Conservation (phyloP, 1,140 invertebrate species). For the Protaetia brevitarsis region DNA sequence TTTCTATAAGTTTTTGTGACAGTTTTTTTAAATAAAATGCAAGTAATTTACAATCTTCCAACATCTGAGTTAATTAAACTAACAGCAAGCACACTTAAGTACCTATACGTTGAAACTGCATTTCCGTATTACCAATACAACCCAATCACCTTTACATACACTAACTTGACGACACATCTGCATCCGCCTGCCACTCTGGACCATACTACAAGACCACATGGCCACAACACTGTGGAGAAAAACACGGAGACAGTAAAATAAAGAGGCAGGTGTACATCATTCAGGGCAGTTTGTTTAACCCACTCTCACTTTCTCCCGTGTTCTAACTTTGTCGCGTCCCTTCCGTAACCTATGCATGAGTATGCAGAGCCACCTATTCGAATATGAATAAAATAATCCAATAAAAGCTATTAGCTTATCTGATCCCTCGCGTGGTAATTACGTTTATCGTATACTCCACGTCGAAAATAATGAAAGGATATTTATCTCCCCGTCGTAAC, state of each 20-base stretch:
- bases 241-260: neutral
- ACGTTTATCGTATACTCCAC: neutral
- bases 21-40: too few relatives aligned
- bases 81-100: too few relatives aligned
- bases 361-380: neutral
- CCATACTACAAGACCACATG: neutral
- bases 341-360: neutral
- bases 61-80: too few relatives aligned
- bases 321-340: neutral
- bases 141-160: constrained; percentile 6
- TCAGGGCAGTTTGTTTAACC: neutral
- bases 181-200: constrained; percentile 20
- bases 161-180: constrained; percentile 20
- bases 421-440: neutral
- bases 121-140: too few relatives aligned
- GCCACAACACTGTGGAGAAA: neutral
- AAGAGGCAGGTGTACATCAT: constrained; percentile 5
- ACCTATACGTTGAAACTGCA: too few relatives aligned
- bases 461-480: neutral
- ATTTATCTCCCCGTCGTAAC: neutral
- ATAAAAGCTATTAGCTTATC: constrained; percentile 8
- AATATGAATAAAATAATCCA: neutral
- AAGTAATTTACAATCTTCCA: too few relatives aligned
- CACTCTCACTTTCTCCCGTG: neutral
- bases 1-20: too few relatives aligned